Conservation (phyloP, 2,888 invertebrate genomes). For the Eurytoma adleriae region DNA sequence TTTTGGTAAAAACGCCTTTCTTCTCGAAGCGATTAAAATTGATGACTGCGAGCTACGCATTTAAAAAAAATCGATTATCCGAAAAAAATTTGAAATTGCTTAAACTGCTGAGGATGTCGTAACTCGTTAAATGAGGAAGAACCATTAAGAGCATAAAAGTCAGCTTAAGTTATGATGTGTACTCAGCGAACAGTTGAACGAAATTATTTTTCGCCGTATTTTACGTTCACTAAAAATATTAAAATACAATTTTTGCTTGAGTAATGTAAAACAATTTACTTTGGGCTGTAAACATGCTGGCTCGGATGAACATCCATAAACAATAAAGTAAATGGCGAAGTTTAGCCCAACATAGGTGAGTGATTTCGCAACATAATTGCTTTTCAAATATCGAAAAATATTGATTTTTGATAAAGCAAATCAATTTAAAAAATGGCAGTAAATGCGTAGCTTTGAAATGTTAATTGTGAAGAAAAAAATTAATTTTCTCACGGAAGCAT, state of each 20-base stretch:
- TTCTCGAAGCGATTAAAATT: conserved; percentile 44
- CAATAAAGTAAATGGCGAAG: background rate
- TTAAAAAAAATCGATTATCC: conserved; percentile 45
- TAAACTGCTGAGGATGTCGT: conserved; percentile 48
- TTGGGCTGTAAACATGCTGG: conserved; percentile 27
- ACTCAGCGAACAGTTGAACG: conserved; percentile 41
- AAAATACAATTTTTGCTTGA: conserved; percentile 26
- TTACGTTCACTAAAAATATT: conserved; percentile 45
- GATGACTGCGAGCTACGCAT: conserved; percentile 39
- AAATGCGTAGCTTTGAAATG: too few relatives aligned
- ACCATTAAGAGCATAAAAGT: conserved; percentile 54
- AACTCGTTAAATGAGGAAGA: conserved; percentile 52
- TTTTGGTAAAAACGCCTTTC: conserved; percentile 38
- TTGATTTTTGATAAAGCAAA: too few relatives aligned
- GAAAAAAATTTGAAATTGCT: conserved; percentile 52
- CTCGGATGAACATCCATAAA: too few relatives aligned
- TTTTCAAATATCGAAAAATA: too few relatives aligned
- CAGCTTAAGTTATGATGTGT: conserved; percentile 52
- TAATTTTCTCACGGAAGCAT: background rate
- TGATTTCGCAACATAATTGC: too few relatives aligned
- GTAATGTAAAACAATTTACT: conserved; percentile 48
- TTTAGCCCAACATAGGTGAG: too few relatives aligned
- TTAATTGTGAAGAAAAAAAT: too few relatives aligned
- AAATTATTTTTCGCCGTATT: conserved; percentile 47
- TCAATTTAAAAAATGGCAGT: too few relatives aligned